Evolutionary conservation across 2,797 vertebrate species (phyloP).

Genomic region (Delichon dasypus): DNA sequence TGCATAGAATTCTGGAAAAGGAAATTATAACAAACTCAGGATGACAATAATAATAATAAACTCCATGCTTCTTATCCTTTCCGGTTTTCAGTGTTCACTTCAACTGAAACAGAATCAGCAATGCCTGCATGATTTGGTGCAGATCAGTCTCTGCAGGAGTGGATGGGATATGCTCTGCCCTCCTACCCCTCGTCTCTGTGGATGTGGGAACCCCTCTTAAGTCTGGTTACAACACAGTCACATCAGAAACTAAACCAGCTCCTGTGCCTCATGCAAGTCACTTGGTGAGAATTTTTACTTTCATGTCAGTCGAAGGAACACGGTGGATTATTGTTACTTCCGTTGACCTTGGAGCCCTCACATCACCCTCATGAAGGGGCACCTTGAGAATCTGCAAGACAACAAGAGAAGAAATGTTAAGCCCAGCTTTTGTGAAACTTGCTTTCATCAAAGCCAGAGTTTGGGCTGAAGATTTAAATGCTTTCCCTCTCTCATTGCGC

Average conservation of each 20-base stretch:
- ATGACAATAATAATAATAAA: background rate
- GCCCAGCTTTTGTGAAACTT: background rate
- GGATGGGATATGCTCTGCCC: background rate
- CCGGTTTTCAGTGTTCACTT: background rate
- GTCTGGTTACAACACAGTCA: background rate
- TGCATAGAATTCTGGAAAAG: background rate
- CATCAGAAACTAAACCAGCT: background rate
- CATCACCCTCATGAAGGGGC: background rate
- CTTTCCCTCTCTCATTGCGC: background rate
- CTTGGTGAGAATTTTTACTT: background rate
- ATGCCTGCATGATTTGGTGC: background rate
- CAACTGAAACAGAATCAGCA: background rate
- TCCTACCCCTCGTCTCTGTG: background rate
- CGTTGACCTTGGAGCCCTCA: background rate
- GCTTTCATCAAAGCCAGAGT: background rate
- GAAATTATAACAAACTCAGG: background rate
- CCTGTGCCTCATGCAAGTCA: background rate
- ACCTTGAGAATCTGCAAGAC: background rate
- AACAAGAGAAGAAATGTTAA: background rate
- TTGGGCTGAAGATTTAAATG: conserved; percentile 41
- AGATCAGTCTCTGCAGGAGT: background rate
- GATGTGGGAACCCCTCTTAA: accelerated
- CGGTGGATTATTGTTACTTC: background rate
- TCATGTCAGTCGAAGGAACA: background rate
- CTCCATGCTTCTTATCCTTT: background rate